These are phyloP conservation scores for Vulpes lagopus DNA, from an alignment of 2,113 vertebrate genomes.

Conservation along the genomic window DNA sequence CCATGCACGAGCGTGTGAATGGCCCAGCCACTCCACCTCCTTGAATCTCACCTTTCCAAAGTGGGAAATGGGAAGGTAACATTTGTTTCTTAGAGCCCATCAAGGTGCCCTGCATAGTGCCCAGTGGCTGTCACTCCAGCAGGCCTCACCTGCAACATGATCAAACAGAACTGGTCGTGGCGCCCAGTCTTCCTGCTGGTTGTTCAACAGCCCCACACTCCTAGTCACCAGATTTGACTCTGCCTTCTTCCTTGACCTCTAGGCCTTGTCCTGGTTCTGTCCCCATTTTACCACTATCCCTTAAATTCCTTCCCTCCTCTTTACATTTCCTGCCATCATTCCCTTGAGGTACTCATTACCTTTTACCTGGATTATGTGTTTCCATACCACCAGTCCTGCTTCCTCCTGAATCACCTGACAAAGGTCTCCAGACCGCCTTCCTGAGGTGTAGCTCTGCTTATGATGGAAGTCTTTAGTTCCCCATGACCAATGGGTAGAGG, in stretches of 20 bases:
- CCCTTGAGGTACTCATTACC: background rate
- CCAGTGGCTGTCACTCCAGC: background rate
- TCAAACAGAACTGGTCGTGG: background rate
- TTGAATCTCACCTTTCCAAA: background rate
- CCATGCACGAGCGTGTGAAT: rapidly evolving
- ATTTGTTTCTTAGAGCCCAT: background rate
- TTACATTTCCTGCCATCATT: background rate
- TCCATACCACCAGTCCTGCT: background rate
- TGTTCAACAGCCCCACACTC: background rate
- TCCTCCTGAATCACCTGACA: background rate
- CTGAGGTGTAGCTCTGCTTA: background rate
- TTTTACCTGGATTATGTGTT: background rate
- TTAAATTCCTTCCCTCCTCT: background rate
- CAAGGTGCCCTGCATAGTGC: rapidly evolving
- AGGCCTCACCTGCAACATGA: background rate
- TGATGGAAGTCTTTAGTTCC: rapidly evolving
- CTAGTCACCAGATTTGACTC: background rate
- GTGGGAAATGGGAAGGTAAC: background rate
- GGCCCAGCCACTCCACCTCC: background rate
- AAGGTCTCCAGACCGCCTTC: background rate
- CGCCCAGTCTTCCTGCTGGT: background rate
- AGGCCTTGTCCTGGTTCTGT: background rate
- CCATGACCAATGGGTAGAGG: rapidly evolving
- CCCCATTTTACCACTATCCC: background rate
- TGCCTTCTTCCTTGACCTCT: background rate